A percentile compares a stretch with the other conserved stretches of the same genome.
Evolutionary conservation across 2,888 invertebrate species (phyloP).

Genomic region (Synanthedon vespiformis): DNA sequence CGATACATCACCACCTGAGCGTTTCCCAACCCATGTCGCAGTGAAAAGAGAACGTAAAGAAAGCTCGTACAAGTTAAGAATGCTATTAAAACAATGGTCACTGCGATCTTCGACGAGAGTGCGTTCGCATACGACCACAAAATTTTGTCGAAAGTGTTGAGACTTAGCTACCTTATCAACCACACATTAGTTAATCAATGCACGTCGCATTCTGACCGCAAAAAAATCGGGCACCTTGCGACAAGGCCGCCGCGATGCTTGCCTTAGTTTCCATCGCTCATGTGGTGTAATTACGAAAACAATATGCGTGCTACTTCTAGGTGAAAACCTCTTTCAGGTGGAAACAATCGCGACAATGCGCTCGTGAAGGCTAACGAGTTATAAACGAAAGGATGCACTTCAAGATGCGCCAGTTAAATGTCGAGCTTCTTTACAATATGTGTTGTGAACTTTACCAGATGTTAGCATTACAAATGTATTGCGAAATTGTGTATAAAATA

Average conservation of each 20-base stretch:
- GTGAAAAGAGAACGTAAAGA: constrained; percentile 45
- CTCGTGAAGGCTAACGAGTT: constrained; percentile 52
- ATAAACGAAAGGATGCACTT: constrained; percentile 52
- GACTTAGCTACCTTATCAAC: constrained; percentile 20
- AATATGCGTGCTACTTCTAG: constrained; percentile 4
- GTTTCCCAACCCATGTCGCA: constrained; percentile 50
- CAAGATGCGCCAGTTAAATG: constrained; percentile 47
- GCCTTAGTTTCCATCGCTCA: constrained; percentile 45
- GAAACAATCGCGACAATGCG: constrained; percentile 39
- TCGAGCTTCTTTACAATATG: constrained; percentile 32
- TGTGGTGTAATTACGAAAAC: constrained; percentile 30
- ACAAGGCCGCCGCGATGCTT: constrained; percentile 44
- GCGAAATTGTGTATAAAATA: constrained; percentile 5
- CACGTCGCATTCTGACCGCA: constrained; percentile 53
- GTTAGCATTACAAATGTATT: constrained; percentile 7
- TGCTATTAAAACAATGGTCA: not conserved
- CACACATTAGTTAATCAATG: constrained; percentile 42
- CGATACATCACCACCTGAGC: constrained; percentile 44
- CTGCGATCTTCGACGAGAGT: constrained; percentile 4
- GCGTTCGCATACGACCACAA: constrained; percentile 17
- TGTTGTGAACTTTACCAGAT: constrained; percentile 37
- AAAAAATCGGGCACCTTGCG: constrained; percentile 54
- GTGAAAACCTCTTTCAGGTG: constrained; percentile 9
- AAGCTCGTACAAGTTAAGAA: constrained; percentile 18
- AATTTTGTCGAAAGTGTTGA: constrained; percentile 35